These are phyloP conservation scores for Heptranchias perlo DNA, from an alignment of 2,113 vertebrate species.

Conservation along the genomic window DNA sequence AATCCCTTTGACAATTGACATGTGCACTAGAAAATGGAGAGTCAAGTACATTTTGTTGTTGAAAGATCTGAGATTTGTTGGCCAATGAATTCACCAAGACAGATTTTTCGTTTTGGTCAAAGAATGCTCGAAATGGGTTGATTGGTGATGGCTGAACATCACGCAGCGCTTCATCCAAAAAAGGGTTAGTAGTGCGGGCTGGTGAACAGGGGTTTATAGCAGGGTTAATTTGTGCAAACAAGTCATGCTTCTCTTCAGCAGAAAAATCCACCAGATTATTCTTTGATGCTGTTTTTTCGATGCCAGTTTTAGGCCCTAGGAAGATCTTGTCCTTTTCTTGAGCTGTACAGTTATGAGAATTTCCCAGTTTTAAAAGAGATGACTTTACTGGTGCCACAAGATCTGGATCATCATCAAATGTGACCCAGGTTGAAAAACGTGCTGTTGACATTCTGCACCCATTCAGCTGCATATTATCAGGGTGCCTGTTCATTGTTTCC, in stretches of 20 bases:
- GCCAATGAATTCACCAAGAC: neutral
- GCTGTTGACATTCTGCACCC: constrained; percentile 48
- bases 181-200: constrained; percentile 73
- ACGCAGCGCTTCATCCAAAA: constrained; percentile 68
- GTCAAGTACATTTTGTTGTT: neutral
- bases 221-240: constrained; percentile 57
- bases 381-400: constrained; percentile 45
- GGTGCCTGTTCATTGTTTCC: constrained; percentile 66
- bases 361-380: constrained; percentile 53
- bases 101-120: constrained; percentile 59
- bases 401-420: constrained; percentile 74
- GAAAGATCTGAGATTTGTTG: neutral
- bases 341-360: constrained; percentile 39
- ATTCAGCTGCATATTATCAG: constrained; percentile 41
- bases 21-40: neutral
- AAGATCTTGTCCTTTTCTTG: constrained; percentile 49
- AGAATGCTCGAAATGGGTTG: constrained; percentile 79
- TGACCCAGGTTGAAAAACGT: constrained; percentile 78
- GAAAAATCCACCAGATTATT: constrained; percentile 63
- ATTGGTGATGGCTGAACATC: constrained; percentile 77
- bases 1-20: neutral
- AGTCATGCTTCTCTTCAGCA: constrained; percentile 62
- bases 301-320: constrained; percentile 53
- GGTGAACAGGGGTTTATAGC: constrained; percentile 53
- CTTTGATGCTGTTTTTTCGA: constrained; percentile 64